phyloP scores from a whole-genome alignment of 2,113 vertebrate genomes.

The Hylia prasina region DNA sequence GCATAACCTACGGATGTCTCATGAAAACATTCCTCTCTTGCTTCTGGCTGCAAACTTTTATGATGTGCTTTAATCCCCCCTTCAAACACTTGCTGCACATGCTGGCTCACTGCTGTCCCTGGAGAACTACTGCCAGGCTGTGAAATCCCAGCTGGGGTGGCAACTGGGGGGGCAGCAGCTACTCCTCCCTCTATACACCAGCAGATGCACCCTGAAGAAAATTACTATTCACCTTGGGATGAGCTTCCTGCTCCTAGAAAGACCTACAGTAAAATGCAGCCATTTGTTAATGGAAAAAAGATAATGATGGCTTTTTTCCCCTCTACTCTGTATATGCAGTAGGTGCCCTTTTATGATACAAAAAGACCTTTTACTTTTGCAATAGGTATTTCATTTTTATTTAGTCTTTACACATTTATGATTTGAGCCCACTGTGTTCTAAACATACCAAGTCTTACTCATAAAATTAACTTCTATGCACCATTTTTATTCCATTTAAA shows the following conservation, averaged over 20 bases:
- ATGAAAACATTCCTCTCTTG: constrained; percentile 55
- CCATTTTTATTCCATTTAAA: neutral
- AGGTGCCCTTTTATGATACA: neutral
- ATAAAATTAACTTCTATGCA: neutral
- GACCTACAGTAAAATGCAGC: neutral
- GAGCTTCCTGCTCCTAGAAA: neutral
- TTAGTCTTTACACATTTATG: neutral
- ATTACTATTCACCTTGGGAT: neutral
- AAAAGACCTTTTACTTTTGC: neutral
- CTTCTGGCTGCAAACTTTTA: constrained; percentile 43
- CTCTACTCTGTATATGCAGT: neutral
- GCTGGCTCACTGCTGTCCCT: neutral
- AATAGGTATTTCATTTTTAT: neutral
- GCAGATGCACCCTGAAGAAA: neutral
- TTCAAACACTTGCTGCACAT: constrained; percentile 46
- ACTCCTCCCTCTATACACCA: neutral
- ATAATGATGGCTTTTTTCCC: neutral
- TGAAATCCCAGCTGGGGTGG: constrained; percentile 23
- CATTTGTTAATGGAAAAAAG: neutral
- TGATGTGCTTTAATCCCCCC: constrained; percentile 32
- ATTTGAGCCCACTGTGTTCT: neutral
- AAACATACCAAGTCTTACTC: neutral
- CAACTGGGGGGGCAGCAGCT: neutral
- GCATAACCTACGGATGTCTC: neutral
- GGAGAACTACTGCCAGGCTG: neutral